Conservation (phyloP, 2,113 vertebrate species). For the Formicarius rufipectus region DNA sequence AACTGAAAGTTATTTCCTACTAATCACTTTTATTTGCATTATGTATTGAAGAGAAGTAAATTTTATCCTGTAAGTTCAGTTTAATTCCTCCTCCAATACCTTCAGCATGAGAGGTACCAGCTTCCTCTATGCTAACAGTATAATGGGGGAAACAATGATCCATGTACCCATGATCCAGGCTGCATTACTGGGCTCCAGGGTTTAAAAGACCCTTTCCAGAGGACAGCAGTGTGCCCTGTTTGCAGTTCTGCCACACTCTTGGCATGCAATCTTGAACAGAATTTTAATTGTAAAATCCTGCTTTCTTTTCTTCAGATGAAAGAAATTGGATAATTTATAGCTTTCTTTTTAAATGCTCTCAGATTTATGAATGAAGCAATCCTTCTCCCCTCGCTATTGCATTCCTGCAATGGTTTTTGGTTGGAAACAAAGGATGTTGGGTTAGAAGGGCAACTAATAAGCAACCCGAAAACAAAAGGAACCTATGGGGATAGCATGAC, state of each 20-base stretch:
- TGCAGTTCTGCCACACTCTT: background rate
- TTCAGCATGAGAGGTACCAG: background rate
- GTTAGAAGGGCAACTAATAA: background rate
- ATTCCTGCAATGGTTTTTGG: background rate
- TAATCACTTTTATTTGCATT: background rate
- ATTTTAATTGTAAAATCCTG: background rate
- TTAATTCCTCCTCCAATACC: background rate
- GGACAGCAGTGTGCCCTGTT: background rate
- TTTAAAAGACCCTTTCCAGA: background rate
- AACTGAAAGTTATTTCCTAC: background rate
- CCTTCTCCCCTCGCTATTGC: background rate
- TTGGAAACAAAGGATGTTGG: background rate
- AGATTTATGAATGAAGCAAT: slow-evolving; percentile 54
- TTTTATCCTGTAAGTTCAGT: background rate
- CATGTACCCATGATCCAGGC: background rate
- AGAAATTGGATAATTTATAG: slow-evolving; percentile 23
- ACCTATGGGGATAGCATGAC: background rate
- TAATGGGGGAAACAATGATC: background rate
- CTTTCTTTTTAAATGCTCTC: background rate
- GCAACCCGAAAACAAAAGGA: background rate
- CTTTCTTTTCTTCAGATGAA: slow-evolving; percentile 17
- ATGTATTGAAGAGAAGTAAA: background rate
- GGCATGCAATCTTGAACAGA: background rate
- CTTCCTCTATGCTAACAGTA: background rate
- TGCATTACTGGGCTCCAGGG: background rate